These are phyloP conservation scores for Fragum fragum DNA, from an alignment of 2,888 invertebrate genomes.

Conservation along the genomic window DNA sequence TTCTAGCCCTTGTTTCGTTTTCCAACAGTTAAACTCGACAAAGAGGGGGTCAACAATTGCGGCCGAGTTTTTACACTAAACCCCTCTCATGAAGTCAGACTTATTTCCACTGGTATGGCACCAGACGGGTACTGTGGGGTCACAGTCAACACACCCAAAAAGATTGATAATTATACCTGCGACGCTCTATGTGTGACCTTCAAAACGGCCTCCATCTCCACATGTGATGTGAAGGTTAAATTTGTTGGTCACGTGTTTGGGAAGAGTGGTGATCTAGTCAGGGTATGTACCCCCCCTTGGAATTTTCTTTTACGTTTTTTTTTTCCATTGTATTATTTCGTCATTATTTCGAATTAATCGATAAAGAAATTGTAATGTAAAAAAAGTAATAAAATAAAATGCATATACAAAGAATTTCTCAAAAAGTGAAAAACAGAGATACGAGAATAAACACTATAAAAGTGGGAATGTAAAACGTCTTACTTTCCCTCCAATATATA, in stretches of 20 bases:
- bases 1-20: neutral
- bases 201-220: slow-evolving; percentile 53
- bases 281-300: slow-evolving; percentile 51
- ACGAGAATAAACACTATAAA: too few relatives aligned
- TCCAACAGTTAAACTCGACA: slow-evolving; percentile 59
- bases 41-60: slow-evolving; percentile 35
- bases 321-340: too few relatives aligned
- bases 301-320: too few relatives aligned
- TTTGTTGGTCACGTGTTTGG: slow-evolving; percentile 63
- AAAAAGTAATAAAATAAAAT: too few relatives aligned
- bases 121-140: slow-evolving; percentile 64
- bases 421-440: too few relatives aligned
- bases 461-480: too few relatives aligned
- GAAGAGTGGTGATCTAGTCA: slow-evolving; percentile 52
- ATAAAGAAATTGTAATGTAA: too few relatives aligned
- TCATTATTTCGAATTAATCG: too few relatives aligned
- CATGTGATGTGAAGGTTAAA: slow-evolving; percentile 63
- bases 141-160: slow-evolving; percentile 44
- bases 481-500: too few relatives aligned
- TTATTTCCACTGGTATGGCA: slow-evolving; percentile 49
- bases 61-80: slow-evolving; percentile 48
- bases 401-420: too few relatives aligned
- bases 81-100: slow-evolving; percentile 48
- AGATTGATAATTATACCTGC: slow-evolving; percentile 52
- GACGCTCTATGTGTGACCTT: slow-evolving; percentile 65